Base-by-base conservation (phyloP, 2,888 invertebrate species). In the Tuta absoluta region DNA sequence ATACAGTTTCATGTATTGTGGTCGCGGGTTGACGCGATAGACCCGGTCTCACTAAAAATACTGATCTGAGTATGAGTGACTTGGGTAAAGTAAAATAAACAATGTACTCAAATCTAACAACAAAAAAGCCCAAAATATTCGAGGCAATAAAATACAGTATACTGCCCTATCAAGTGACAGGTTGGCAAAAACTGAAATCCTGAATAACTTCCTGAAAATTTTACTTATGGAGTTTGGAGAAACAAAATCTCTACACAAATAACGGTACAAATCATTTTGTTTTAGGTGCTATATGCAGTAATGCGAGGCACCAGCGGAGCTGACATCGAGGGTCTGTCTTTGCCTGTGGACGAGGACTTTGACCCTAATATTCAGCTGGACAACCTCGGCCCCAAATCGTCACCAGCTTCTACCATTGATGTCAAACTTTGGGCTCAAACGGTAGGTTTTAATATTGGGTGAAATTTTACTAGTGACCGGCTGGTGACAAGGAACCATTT, bases 301-400 rank as follows among this genome's bases (percentile, higher is more conserved):
- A 93, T 93, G 82, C 91, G 87, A 69, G 94, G 93, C 11, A 88
- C 90, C 38, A 90, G 87, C 62, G 90, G 92, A 17, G 79, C 91
- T 28, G 93, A 93, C 65, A 90, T 91, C 37, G 87, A 93, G 68
- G 93, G 93, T 1, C 81, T 93, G 24, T 85, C 92, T 11, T 85
- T 91, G 51, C 93, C 93, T 7, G 81, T 92, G 21, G 93, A 93
- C 65, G 94, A 95, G 68, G 95, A 95, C 76, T 96, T 95, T 72
- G 95, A 95, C 79, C 94, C 95, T 0, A 95, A 95, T 74, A 94
- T 96, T 64, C 93, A 93, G 67, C 85, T 95, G 65, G 95, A 96
- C 75, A 95, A 96, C 77, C 84, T 95, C 63, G 90, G 92, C 14
- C 91, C 93, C 10, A 93, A 93, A 81, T 76, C 88, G 21, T 68